phyloP scores from a whole-genome alignment of 2,888 invertebrate genomes.

The Hydrotaea cyrtoneurina region DNA sequence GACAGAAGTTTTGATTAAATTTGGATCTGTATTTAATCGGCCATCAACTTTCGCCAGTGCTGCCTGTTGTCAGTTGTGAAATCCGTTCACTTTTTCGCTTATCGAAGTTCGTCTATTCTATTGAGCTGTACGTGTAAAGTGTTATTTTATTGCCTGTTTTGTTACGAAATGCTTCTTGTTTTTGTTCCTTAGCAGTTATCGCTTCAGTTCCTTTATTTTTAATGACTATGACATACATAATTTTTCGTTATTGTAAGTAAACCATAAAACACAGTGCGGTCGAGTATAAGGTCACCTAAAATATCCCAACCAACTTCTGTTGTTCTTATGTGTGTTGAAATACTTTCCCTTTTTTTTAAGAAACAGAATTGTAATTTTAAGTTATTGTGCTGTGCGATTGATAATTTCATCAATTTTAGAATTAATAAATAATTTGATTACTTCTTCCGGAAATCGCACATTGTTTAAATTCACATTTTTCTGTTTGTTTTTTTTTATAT shows the following conservation, averaged over 20 bases:
- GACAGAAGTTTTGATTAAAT: not conserved
- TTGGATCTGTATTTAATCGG: not conserved
- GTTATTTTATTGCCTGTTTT: constrained; percentile 27
- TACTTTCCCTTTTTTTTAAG: too few relatives aligned
- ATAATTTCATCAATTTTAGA: not conserved
- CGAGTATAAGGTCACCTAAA: constrained; percentile 56
- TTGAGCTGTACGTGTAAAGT: not conserved
- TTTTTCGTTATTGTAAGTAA: constrained; percentile 28
- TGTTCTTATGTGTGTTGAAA: constrained; percentile 34
- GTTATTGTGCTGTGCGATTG: not conserved
- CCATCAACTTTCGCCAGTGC: not conserved
- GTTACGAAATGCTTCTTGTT: constrained; percentile 38
- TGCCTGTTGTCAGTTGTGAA: not conserved
- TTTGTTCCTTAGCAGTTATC: not conserved
- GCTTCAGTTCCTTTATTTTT: constrained; percentile 6
- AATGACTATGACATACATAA: constrained; percentile 20
- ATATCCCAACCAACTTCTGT: constrained; percentile 28
- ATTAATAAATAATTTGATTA: not conserved
- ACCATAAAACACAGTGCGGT: not conserved
- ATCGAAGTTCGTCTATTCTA: not conserved
- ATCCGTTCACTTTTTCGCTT: not conserved
- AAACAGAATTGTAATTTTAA: constrained; percentile 16
- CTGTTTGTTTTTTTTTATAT: constrained; percentile 67
- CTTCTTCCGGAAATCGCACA: not conserved
- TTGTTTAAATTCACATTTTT: not conserved